Evolutionary conservation across 2,113 vertebrate genomes (phyloP), one percentile per base, ranked within the genome.

Genomic region (Acrocephalus kingi): DNA sequence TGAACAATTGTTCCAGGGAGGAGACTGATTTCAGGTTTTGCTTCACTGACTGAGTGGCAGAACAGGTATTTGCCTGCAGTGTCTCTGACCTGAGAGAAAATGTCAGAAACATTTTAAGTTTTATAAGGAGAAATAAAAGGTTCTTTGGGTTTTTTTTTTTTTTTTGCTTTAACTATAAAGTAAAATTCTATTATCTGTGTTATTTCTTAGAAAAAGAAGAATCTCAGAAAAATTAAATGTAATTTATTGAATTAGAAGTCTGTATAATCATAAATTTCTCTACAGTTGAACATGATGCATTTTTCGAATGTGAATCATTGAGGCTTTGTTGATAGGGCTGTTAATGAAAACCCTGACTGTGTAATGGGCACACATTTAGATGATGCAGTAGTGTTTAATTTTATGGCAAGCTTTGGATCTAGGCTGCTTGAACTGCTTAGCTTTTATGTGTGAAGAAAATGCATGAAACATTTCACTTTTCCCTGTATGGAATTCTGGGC

Each of bases 1-100:
- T 96, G 89, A 96, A 89, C 64, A 96, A 80, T 97, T 97, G 96
- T 96, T 95, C 66, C 68, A 96, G 90, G 41, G 54, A 89, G 90
- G 46, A 64, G 56, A 93, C 22, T 85, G 89, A 94, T 96, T 96
- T 95, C 94, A 95, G 90, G 84, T 90, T 89, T 95, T 93, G n/a
- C 79, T 68, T 95, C 73, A 46, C 54, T 94, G 84, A 69, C 59
- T 93, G 88, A 97, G 82, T 85, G 83, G 73, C 90, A 95, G 89
- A 88, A 87, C 24, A 93, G 73, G 48, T 95, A 93, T 95, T 97
- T 95, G 75, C 52, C 94, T 71, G 76, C 64, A 75, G 49, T 85
- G 21, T 41, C 81, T 96, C 95, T 97, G 92, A 97, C 79, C 84
- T 85, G 86, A 80, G 41, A 93, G 82, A 94, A 96, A 97, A 87